These are phyloP conservation scores for Eurystomus gularis DNA, from an alignment of 2,113 vertebrate species.

Conservation along the genomic window DNA sequence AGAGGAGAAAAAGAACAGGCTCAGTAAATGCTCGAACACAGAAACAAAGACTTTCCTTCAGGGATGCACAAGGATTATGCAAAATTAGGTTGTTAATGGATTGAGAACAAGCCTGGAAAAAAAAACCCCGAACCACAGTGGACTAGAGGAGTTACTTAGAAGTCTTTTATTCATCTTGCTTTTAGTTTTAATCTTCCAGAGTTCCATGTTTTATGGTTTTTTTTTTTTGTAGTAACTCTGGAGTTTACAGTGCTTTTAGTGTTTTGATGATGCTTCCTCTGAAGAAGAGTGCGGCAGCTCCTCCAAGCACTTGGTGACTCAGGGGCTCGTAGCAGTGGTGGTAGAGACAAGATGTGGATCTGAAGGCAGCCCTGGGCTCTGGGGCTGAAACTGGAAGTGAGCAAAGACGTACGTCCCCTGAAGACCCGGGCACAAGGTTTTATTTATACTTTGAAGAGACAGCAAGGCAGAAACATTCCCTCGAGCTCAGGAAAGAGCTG, in stretches of 20 bases:
- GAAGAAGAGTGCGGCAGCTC: not conserved
- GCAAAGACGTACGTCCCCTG: not conserved
- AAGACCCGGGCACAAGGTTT: not conserved
- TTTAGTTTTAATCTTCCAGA: not conserved
- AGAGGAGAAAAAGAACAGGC: not conserved
- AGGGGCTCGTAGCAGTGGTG: not conserved
- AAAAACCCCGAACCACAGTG: not conserved
- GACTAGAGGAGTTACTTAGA: not conserved
- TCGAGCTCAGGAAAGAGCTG: not conserved
- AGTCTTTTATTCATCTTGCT: not conserved
- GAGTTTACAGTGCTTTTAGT: not conserved
- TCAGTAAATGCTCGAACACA: not conserved
- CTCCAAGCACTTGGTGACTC: not conserved
- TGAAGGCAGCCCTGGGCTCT: not conserved
- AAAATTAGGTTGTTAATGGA: not conserved
- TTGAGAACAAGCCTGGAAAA: not conserved
- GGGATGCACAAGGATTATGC: not conserved
- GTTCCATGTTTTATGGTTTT: not conserved
- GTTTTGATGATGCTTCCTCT: rapidly evolving
- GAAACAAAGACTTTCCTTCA: not conserved
- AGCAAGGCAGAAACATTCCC: not conserved
- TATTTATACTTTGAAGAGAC: not conserved
- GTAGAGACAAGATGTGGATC: not conserved
- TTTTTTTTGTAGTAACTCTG: not conserved
- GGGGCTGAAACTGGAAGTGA: not conserved